Evolutionary conservation across 2,113 vertebrate genomes (phyloP).

Genomic region (Sinosuthora webbiana): DNA sequence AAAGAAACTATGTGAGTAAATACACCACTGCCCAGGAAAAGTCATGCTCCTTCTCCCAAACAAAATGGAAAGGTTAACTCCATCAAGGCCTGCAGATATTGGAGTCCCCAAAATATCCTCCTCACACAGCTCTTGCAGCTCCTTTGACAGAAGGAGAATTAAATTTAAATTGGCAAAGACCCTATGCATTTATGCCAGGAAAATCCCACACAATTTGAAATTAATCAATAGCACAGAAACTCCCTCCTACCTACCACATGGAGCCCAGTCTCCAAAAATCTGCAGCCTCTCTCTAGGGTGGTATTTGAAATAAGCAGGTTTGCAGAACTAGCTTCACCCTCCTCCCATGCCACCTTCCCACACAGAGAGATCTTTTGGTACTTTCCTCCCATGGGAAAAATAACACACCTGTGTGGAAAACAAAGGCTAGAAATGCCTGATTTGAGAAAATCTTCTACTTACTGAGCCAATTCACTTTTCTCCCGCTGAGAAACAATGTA

Average conservation of each 20-base stretch:
- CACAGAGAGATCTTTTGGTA: not conserved
- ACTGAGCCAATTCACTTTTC: not conserved
- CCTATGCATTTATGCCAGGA: not conserved
- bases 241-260: slow-evolving; percentile 43
- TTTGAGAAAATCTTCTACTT: not conserved
- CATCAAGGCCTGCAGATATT: not conserved
- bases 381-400: not conserved
- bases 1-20: not conserved
- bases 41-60: not conserved
- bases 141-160: slow-evolving; percentile 2
- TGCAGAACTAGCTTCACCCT: not conserved
- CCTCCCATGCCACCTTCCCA: not conserved
- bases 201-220: slow-evolving; percentile 36
- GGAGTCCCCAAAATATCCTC: not conserved
- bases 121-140: not conserved
- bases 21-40: not conserved
- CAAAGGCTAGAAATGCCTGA: not conserved
- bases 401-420: not conserved
- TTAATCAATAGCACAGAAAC: slow-evolving; percentile 49
- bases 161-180: not conserved
- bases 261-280: not conserved
- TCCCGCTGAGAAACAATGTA: not conserved
- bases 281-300: not conserved
- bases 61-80: not conserved
- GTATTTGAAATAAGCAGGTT: not conserved